Evolutionary conservation across 2,888 invertebrate species (phyloP).

Genomic region (Mythimna loreyi): DNA sequence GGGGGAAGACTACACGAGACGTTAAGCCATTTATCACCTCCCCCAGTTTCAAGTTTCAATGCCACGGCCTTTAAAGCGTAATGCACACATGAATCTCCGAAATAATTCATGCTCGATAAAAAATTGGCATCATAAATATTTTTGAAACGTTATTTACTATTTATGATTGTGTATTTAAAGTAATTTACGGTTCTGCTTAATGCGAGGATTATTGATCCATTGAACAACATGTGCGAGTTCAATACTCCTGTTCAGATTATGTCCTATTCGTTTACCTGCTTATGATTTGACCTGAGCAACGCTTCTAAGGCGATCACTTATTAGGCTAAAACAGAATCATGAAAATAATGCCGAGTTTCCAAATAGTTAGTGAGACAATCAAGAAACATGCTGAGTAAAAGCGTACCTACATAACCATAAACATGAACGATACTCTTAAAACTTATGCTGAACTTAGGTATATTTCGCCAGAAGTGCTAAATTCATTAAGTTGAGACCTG

Average conservation of each 20-base stretch:
- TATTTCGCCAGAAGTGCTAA: constrained; percentile 35
- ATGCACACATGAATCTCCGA: constrained; percentile 40
- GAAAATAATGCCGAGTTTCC: too few relatives aligned
- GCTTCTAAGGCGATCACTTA: too few relatives aligned
- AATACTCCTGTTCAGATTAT: too few relatives aligned
- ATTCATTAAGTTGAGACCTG: constrained; percentile 48
- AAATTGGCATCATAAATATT: constrained; percentile 16
- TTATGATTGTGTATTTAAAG: background rate
- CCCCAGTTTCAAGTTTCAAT: constrained; percentile 42
- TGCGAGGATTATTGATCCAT: too few relatives aligned
- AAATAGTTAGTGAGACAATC: background rate
- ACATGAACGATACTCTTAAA: constrained; percentile 21
- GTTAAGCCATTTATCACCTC: constrained; percentile 40
- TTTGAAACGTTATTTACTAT: constrained; percentile 2
- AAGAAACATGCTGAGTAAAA: constrained; percentile 5
- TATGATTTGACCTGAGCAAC: too few relatives aligned
- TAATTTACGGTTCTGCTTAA: background rate
- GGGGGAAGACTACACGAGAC: constrained; percentile 18
- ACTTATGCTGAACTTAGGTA: constrained; percentile 1
- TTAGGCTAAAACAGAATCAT: too few relatives aligned
- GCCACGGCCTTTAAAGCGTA: constrained; percentile 38
- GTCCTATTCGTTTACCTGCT: too few relatives aligned
- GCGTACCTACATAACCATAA: constrained; percentile 10
- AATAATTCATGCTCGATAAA: constrained; percentile 18
- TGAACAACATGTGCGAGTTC: too few relatives aligned